Evolutionary conservation across 2,797 vertebrate genomes (phyloP).

Genomic region (Merluccius polli): DNA sequence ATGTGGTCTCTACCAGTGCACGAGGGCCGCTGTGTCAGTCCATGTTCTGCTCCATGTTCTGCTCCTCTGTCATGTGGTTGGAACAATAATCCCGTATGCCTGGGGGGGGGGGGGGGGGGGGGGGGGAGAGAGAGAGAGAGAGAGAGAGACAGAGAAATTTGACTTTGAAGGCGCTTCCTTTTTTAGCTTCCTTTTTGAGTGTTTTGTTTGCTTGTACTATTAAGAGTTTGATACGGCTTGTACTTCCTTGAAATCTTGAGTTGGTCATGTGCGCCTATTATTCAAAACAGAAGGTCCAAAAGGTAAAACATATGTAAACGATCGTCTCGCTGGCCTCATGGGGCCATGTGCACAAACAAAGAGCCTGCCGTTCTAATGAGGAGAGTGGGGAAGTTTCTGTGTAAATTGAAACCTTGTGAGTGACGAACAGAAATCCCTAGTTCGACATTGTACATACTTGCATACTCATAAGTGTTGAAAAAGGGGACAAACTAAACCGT

Average conservation of each 20-base stretch:
- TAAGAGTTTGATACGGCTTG: neutral
- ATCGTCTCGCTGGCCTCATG: neutral
- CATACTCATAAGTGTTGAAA: too few relatives aligned
- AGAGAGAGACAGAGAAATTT: neutral
- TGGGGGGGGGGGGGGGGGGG: conserved; percentile 32
- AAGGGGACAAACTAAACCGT: too few relatives aligned
- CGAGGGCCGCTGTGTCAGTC: conserved; percentile 26
- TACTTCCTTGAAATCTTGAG: neutral
- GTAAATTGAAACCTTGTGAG: neutral
- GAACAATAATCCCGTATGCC: conserved; percentile 70
- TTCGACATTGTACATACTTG: neutral
- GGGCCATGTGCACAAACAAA: neutral
- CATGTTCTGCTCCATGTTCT: conserved; percentile 33
- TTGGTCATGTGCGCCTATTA: neutral
- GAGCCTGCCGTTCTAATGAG: neutral
- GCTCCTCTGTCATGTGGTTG: conserved; percentile 42
- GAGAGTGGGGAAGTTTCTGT: neutral
- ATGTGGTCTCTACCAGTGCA: neutral
- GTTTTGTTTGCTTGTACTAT: neutral
- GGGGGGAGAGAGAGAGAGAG: neutral
- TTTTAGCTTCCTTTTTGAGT: neutral
- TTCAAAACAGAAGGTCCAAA: neutral
- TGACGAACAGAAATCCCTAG: neutral
- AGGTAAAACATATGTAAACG: neutral
- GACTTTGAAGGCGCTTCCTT: neutral